phyloP scores from a whole-genome alignment of 2,797 vertebrate species.

The Urocyon cinereoargenteus region DNA sequence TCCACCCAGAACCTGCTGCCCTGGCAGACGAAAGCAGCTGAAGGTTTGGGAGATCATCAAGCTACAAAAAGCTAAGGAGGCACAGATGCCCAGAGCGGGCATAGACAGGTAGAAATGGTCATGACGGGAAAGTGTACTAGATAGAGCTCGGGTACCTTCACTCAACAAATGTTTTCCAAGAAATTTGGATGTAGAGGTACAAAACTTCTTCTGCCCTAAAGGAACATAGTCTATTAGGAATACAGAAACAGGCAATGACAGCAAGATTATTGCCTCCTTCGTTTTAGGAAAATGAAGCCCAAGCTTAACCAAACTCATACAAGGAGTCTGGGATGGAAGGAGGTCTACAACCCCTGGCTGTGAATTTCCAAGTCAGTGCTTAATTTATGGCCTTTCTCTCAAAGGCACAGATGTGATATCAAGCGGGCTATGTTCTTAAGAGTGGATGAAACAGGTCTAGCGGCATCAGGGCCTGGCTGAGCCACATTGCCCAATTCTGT shows the following conservation, averaged over 20 bases:
- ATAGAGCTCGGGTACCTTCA: background rate
- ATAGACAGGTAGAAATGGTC: background rate
- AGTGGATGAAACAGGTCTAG: background rate
- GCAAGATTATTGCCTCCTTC: background rate
- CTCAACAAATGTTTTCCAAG: background rate
- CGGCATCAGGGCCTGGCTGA: background rate
- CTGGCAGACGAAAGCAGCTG: background rate
- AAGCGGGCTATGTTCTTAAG: slow-evolving; percentile 10
- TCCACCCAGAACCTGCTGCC: background rate
- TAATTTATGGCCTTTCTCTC: slow-evolving; percentile 1
- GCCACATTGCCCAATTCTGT: background rate
- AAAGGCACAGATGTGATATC: background rate
- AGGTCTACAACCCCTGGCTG: slow-evolving; percentile 5
- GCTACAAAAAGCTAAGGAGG: background rate
- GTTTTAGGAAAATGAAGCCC: slow-evolving; percentile 57
- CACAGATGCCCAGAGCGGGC: background rate
- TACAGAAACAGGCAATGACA: background rate
- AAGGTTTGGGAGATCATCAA: background rate
- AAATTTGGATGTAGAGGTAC: background rate
- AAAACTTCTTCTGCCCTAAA: background rate
- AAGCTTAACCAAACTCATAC: background rate
- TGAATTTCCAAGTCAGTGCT: slow-evolving; percentile 15
- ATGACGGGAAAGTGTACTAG: background rate
- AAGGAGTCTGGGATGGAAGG: background rate
- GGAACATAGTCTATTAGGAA: background rate